Evolutionary conservation across 2,797 vertebrate genomes (phyloP), one percentile per base, ranked within the genome.

Genomic region (Remorina albescens): DNA sequence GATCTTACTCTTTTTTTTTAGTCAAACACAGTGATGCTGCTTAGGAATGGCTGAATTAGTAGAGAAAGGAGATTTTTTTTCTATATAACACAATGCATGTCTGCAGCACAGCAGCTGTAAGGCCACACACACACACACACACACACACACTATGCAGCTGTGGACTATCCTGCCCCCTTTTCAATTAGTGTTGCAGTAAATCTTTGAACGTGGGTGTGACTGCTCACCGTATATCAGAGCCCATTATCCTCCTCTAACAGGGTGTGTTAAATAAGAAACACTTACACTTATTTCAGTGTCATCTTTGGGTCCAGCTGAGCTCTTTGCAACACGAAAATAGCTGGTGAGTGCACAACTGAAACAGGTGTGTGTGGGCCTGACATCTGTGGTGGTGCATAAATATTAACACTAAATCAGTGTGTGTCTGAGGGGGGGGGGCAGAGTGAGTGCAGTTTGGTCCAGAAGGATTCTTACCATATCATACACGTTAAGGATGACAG

Each of bases 401-500:
- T n/a, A n/a, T n/a, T n/a, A n/a, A n/a, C n/a, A n/a, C n/a, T n/a
- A n/a, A n/a, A n/a, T n/a, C n/a, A n/a, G n/a, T n/a, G n/a, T n/a
- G n/a, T n/a, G n/a, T n/a, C n/a, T n/a, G n/a, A n/a, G n/a, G n/a
- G n/a, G n/a, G n/a, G n/a, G n/a, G n/a, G n/a, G 25, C 11, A 51
- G 51, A 62, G 36, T 23, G 23, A 26, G 19, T 59, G 50, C 0
- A 65, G 30, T 36, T 2, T 36, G 59, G 15, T 19, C 30, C 15
- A 46, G 18, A 5, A 18, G 51, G 5, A 30, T 67, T 80, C 96
- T 96, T 94, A 98, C 97, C 97, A 98, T 98, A 87, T 98, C 96
- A 92, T 97, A 98, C 74, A 98, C 96, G 90, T 97, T 98, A 78
- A 97, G 95, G 92, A 98, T 97, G 87, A 97, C 97, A 1, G 96